Evolutionary conservation across 2,113 vertebrate genomes (phyloP).

Genomic region (Dendropsophus ebraccatus): DNA sequence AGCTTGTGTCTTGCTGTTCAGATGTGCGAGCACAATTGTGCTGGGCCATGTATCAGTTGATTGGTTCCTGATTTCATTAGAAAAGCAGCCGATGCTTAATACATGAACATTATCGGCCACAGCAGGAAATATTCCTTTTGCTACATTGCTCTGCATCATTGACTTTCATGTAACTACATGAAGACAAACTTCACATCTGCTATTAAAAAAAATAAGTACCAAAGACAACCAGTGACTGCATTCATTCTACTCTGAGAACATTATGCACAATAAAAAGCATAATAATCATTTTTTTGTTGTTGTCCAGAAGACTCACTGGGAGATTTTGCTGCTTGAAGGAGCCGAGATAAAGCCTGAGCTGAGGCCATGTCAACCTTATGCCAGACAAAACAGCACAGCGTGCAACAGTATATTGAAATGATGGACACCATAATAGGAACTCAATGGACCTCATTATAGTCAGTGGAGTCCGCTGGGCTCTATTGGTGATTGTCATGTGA

Average conservation of each 20-base stretch:
- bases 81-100: slow-evolving; percentile 38
- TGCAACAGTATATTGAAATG: too few relatives aligned
- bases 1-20: background rate
- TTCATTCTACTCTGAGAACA: background rate
- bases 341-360: background rate
- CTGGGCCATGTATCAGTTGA: slow-evolving; percentile 11
- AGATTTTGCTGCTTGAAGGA: background rate
- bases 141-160: slow-evolving; percentile 32
- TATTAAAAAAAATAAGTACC: slow-evolving; percentile 1
- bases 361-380: too few relatives aligned
- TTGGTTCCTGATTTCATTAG: slow-evolving; percentile 54
- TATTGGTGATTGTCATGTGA: too few relatives aligned
- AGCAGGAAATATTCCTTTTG: slow-evolving; percentile 29
- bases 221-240: background rate
- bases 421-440: too few relatives aligned
- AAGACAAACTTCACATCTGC: slow-evolving; percentile 16
- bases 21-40: slow-evolving; percentile 37
- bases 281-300: too few relatives aligned
- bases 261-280: background rate
- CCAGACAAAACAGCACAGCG: too few relatives aligned
- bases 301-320: background rate
- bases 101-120: slow-evolving; percentile 32
- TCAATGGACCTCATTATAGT: too few relatives aligned
- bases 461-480: too few relatives aligned
- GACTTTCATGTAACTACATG: slow-evolving; percentile 33